A percentile compares a stretch with the other conserved stretches of the same genome.
Evolutionary conservation across 2,797 vertebrate genomes (phyloP).

Genomic region (Enteromius unitaeniatus): DNA sequence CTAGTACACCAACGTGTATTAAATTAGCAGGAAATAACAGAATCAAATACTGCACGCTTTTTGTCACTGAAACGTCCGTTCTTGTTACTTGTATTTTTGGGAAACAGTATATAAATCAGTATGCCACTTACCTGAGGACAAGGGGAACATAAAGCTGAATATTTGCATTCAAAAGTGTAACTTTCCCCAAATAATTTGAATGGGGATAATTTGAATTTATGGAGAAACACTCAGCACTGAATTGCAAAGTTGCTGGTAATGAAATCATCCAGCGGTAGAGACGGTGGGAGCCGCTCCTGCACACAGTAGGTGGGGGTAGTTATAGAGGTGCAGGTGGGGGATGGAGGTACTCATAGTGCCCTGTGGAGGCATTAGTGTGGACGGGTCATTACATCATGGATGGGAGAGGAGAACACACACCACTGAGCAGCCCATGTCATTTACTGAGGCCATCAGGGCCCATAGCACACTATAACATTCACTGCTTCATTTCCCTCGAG

Average conservation of each 20-base stretch:
- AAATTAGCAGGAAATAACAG: neutral
- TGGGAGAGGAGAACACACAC: conserved; percentile 65
- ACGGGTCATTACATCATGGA: conserved; percentile 68
- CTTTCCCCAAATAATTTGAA: conserved; percentile 51
- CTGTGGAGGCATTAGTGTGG: conserved; percentile 66
- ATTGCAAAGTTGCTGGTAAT: conserved; percentile 54
- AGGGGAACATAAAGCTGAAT: conserved; percentile 28
- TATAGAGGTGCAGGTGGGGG: conserved; percentile 59
- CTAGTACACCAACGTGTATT: neutral
- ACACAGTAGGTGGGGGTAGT: conserved; percentile 44
- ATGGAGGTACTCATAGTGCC: conserved; percentile 61
- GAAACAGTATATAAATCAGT: conserved; percentile 37
- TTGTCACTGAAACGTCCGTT: neutral
- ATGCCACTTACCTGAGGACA: conserved; percentile 43
- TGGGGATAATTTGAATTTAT: conserved; percentile 53
- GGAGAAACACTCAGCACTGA: conserved; percentile 43
- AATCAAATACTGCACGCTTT: conserved; percentile 1
- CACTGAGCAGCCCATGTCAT: conserved; percentile 66
- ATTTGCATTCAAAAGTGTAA: conserved; percentile 48
- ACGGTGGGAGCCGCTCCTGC: conserved; percentile 43
- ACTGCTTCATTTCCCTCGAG: conserved; percentile 63
- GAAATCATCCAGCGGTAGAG: conserved; percentile 50
- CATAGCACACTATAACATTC: conserved; percentile 66
- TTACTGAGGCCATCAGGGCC: conserved; percentile 65
- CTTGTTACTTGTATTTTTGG: neutral